phyloP scores from a whole-genome alignment of 2,797 vertebrate species.

The Eptatretus atami region DNA sequence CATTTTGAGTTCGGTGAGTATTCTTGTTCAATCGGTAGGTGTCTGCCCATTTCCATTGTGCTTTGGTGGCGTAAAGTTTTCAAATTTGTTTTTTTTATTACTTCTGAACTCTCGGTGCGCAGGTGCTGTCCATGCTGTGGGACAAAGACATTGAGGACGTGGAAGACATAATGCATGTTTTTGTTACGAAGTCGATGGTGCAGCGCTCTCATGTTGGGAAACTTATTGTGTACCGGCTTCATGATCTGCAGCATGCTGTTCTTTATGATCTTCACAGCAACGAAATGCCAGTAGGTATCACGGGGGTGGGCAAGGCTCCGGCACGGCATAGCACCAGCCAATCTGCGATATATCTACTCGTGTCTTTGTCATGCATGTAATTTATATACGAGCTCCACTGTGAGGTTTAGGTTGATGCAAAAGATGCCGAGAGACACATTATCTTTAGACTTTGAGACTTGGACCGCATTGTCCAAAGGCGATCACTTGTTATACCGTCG shows the following conservation, averaged over 20 bases:
- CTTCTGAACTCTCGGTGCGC: neutral
- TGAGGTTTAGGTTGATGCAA: too few relatives aligned
- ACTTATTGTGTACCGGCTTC: slow-evolving; percentile 59
- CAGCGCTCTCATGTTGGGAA: slow-evolving; percentile 49
- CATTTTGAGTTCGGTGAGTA: slow-evolving; percentile 15
- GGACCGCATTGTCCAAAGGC: too few relatives aligned
- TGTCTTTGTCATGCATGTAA: too few relatives aligned
- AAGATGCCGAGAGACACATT: too few relatives aligned
- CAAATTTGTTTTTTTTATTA: slow-evolving; percentile 6
- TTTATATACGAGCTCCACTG: too few relatives aligned
- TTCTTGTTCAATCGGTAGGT: neutral
- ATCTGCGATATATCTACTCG: too few relatives aligned
- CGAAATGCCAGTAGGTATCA: too few relatives aligned
- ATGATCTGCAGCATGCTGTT: slow-evolving; percentile 34
- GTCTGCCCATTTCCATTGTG: neutral
- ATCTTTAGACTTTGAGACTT: too few relatives aligned
- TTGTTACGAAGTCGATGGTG: slow-evolving; percentile 74
- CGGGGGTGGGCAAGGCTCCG: too few relatives aligned
- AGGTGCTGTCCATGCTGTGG: slow-evolving; percentile 75
- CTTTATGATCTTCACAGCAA: too few relatives aligned
- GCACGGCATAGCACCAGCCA: too few relatives aligned
- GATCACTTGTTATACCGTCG: too few relatives aligned
- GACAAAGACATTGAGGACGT: slow-evolving; percentile 62
- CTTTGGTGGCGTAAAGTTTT: neutral
- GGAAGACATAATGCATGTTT: slow-evolving; percentile 65